Percentiles rank a stretch among this genome's conserved stretches.
These are phyloP conservation scores for Drosophila miranda DNA, from an alignment of 1,140 invertebrate genomes.

Conservation along the genomic window DNA sequence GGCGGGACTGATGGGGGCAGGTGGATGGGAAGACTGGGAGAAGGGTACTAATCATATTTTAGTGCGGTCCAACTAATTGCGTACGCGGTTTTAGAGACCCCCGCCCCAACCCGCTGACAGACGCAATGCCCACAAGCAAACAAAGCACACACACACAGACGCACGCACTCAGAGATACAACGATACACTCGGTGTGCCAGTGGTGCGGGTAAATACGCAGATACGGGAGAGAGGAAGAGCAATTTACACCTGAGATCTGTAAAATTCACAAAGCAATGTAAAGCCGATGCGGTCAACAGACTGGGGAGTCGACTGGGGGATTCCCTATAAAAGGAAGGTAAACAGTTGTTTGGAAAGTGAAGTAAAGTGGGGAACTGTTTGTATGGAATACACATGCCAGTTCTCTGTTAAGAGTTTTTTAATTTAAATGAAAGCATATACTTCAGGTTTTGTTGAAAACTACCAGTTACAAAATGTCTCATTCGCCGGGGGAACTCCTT, in stretches of 20 bases:
- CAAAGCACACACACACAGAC: slow-evolving; percentile 6
- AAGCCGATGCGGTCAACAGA: background rate
- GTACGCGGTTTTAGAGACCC: slow-evolving; percentile 21
- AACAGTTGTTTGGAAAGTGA: too few species aligned
- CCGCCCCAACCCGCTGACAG: slow-evolving; percentile 36
- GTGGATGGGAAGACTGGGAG: background rate
- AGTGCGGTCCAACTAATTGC: slow-evolving; percentile 70
- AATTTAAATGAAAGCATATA: too few species aligned
- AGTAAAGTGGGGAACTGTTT: background rate
- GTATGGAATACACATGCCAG: background rate
- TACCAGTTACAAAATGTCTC: too few species aligned
- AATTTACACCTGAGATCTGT: slow-evolving; percentile 70
- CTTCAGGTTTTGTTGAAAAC: too few species aligned
- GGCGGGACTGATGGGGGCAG: background rate
- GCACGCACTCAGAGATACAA: slow-evolving; percentile 9
- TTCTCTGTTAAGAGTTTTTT: too few species aligned
- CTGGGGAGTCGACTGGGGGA: slow-evolving; percentile 11
- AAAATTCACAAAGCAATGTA: slow-evolving; percentile 53
- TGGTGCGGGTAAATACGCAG: slow-evolving; percentile 31
- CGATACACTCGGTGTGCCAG: slow-evolving; percentile 1
- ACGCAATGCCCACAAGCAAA: slow-evolving; percentile 9
- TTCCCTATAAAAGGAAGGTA: slow-evolving; percentile 17
- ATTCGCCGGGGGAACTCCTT: background rate
- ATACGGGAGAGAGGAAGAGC: slow-evolving; percentile 24
- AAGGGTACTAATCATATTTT: slow-evolving; percentile 70